A percentile compares a stretch with the other conserved stretches of the same genome.
These are phyloP conservation scores for Amyelois transitella DNA, from an alignment of 1,140 invertebrate species.

Conservation along the genomic window DNA sequence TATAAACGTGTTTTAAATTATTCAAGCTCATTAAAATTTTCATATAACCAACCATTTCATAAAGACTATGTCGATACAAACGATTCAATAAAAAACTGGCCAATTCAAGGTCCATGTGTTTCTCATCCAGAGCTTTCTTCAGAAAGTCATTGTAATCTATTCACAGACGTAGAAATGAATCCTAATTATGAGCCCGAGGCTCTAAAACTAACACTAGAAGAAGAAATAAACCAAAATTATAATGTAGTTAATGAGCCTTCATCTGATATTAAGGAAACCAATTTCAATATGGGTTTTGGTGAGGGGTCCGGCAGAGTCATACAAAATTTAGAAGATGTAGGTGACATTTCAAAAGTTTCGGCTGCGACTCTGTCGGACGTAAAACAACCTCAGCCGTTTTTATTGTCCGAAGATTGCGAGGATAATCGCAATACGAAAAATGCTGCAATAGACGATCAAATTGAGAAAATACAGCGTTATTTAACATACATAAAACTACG, in stretches of 20 bases:
- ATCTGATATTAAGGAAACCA: constrained; percentile 39
- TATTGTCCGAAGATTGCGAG: constrained; percentile 40
- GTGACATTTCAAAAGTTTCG: constrained; percentile 60
- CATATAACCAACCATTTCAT: constrained; percentile 47
- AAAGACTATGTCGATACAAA: constrained; percentile 44
- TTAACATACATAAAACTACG: constrained; percentile 38
- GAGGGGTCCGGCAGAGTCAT: constrained; percentile 74
- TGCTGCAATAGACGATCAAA: constrained; percentile 29
- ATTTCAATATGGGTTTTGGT: constrained; percentile 75
- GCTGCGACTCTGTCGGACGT: constrained; percentile 75
- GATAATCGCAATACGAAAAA: constrained; percentile 17
- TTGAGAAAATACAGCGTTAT: constrained; percentile 32
- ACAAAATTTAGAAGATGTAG: constrained; percentile 56
- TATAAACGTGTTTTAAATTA: constrained; percentile 47
- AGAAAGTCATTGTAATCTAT: background rate
- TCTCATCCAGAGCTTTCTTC: background rate
- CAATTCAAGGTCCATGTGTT: constrained; percentile 25
- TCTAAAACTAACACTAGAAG: constrained; percentile 34
- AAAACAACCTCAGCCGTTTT: constrained; percentile 69
- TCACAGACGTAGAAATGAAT: background rate
- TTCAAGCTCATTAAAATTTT: constrained; percentile 54
- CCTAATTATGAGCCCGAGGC: constrained; percentile 18
- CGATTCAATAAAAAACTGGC: constrained; percentile 40
- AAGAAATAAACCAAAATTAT: constrained; percentile 42
- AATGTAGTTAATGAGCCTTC: constrained; percentile 19